Evolutionary conservation across 2,113 vertebrate species (phyloP).

Genomic region (Opisthocomus hoazin): DNA sequence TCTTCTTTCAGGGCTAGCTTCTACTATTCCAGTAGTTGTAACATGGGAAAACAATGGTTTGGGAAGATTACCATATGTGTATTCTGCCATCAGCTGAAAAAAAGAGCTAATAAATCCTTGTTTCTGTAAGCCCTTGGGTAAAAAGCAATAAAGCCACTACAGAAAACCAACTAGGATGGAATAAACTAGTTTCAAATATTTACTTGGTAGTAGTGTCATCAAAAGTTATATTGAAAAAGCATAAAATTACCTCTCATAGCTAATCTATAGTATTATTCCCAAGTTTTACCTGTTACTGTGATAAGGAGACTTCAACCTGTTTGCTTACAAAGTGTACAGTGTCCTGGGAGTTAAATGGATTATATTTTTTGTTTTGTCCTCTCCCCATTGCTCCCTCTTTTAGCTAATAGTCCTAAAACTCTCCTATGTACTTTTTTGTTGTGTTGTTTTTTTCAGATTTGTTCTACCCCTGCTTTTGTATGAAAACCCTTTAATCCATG

Average conservation of each 20-base stretch:
- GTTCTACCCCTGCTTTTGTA: background rate
- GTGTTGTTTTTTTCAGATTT: background rate
- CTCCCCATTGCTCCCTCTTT: background rate
- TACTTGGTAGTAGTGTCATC: background rate
- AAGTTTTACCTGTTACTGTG: background rate
- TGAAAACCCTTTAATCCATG: fast-evolving
- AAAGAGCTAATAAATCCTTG: background rate
- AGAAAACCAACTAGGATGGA: background rate
- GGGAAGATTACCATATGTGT: background rate
- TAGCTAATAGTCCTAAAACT: background rate
- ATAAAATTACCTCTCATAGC: background rate
- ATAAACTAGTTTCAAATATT: background rate
- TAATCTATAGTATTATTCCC: background rate
- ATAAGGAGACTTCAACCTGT: background rate
- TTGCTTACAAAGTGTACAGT: background rate
- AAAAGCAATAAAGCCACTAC: background rate
- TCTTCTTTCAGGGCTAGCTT: background rate
- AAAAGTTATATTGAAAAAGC: background rate
- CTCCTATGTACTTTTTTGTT: background rate
- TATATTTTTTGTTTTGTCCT: background rate
- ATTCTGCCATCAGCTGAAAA: background rate
- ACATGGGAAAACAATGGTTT: background rate
- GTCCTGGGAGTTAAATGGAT: background rate
- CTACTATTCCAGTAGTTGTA: background rate
- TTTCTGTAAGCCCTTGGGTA: background rate